Conservation (phyloP, 1,140 invertebrate genomes). For the Wasmannia auropunctata region DNA sequence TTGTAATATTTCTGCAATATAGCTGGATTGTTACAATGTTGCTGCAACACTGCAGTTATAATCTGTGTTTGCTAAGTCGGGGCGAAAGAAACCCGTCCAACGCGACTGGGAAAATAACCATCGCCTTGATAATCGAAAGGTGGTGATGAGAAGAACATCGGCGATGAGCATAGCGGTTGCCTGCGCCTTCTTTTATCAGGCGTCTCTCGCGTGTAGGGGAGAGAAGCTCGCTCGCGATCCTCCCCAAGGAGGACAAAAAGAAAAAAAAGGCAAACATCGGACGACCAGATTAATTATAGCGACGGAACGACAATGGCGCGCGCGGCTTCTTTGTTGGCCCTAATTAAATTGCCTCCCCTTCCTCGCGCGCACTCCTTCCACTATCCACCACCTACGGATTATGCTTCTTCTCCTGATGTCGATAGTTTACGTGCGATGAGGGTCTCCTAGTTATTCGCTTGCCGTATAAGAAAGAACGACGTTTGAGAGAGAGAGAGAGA, state of each 20-base stretch:
- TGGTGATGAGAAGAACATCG: background rate
- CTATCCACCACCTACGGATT: conserved; percentile 35
- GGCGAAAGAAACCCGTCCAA: background rate
- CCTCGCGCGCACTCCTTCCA: conserved; percentile 28
- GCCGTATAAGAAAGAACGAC: conserved; percentile 29
- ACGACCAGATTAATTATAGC: conserved; percentile 68
- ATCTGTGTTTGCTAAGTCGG: too few species aligned
- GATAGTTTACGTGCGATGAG: conserved; percentile 12
- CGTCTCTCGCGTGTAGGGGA: conserved; percentile 30
- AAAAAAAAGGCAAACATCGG: conserved; percentile 32
- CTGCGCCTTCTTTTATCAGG: conserved; percentile 14
- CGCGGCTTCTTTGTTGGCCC: conserved; percentile 56
- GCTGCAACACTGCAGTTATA: too few species aligned
- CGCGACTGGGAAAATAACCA: conserved; percentile 22
- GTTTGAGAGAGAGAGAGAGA: background rate
- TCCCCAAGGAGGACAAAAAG: conserved; percentile 42
- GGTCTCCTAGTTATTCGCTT: conserved; percentile 17
- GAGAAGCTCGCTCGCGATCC: conserved; percentile 25
- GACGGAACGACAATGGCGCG: conserved; percentile 55
- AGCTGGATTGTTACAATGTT: too few species aligned
- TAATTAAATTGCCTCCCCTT: conserved; percentile 68
- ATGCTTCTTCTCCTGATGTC: conserved; percentile 4
- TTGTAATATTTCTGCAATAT: too few species aligned
- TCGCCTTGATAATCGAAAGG: conserved; percentile 1
- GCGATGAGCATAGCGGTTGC: background rate